These are phyloP conservation scores for Caretta caretta DNA, from an alignment of 2,113 vertebrate genomes.

Conservation along the genomic window DNA sequence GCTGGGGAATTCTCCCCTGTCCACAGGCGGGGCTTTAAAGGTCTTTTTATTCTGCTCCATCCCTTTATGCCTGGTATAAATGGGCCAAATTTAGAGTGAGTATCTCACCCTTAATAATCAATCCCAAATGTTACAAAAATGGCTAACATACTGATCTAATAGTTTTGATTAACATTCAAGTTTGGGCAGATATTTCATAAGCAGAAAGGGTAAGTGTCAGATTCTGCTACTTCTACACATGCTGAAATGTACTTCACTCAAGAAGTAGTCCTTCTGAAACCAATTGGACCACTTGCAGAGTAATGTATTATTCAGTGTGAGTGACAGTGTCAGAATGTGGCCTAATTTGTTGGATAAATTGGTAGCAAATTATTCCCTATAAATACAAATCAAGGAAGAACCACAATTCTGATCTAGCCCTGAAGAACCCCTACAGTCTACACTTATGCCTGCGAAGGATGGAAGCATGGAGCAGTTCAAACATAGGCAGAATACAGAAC, in stretches of 20 bases:
- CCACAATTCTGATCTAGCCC: neutral
- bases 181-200: neutral
- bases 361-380: neutral
- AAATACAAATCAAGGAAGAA: neutral
- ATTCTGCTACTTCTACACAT: neutral
- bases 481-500: neutral
- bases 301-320: neutral
- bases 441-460: neutral
- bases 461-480: neutral
- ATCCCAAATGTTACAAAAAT: neutral
- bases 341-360: neutral
- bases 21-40: neutral
- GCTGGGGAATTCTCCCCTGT: neutral
- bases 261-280: neutral
- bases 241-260: neutral
- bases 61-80: neutral
- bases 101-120: neutral
- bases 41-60: neutral
- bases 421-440: neutral
- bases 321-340: neutral
- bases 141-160: neutral
- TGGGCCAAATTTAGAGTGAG: neutral
- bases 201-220: neutral
- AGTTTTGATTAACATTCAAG: neutral
- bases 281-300: neutral